A percentile compares a stretch with the other conserved stretches of the same genome.
These are phyloP conservation scores for Diadema setosum DNA, from an alignment of 35 echinoderm and acorn worm species.

Conservation along the genomic window DNA sequence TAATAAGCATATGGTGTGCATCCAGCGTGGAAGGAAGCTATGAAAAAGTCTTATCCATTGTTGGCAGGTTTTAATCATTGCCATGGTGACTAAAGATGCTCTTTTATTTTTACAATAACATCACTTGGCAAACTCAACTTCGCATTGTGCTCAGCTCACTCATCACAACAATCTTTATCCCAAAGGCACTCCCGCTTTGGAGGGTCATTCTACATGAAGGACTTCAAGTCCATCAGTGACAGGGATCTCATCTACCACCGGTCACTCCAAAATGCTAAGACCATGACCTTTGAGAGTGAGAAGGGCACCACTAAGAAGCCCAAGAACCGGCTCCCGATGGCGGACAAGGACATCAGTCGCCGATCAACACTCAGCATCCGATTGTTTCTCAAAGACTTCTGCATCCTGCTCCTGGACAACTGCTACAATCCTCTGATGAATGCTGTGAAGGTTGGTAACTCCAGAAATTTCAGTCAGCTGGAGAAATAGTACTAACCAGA, in stretches of 20 bases:
- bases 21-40: no score
- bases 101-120: no score
- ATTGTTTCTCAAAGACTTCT: slow-evolving; percentile 93
- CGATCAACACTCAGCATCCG: slow-evolving; percentile 84
- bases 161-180: no score
- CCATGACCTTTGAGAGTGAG: slow-evolving; percentile 76
- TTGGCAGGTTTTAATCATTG: no score
- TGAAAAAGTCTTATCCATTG: no score
- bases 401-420: slow-evolving; percentile 84
- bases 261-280: slow-evolving; percentile 47
- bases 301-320: slow-evolving; percentile 72
- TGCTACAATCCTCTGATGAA: slow-evolving; percentile 96
- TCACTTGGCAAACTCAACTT: no score
- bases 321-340: slow-evolving; percentile 85
- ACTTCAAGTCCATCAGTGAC: slow-evolving; percentile 95
- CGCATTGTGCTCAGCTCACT: no score
- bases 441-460: slow-evolving; percentile 76
- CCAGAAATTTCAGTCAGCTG: no score
- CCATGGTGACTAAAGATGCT: no score
- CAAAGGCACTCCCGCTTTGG: slow-evolving; percentile 98
- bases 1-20: no score
- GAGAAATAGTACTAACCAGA: no score
- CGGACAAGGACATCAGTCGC: slow-evolving; percentile 53
- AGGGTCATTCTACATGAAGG: slow-evolving; percentile 80
- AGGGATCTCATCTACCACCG: slow-evolving; percentile 86